Evolutionary conservation across 2,888 invertebrate genomes (phyloP).

Genomic region (Parthenolecanium corni): DNA sequence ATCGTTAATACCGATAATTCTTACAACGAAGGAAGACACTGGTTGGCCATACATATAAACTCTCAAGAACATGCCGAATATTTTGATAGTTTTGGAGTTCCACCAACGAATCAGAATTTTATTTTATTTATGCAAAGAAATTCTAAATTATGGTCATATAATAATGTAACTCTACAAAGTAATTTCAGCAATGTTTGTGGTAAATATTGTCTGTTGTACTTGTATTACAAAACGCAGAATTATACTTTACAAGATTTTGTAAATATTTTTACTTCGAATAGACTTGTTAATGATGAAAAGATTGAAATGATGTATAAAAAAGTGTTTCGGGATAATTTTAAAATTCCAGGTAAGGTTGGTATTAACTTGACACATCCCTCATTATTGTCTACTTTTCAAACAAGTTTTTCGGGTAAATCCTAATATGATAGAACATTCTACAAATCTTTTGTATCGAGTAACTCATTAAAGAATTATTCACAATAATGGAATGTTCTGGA

Average conservation of each 20-base stretch:
- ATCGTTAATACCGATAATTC: background rate
- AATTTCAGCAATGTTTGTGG: background rate
- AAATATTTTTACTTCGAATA: background rate
- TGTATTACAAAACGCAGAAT: background rate
- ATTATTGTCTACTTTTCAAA: too few relatives aligned
- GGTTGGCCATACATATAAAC: background rate
- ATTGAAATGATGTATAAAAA: background rate
- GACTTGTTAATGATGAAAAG: background rate
- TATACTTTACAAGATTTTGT: background rate
- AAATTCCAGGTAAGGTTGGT: too few relatives aligned
- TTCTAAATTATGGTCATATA: background rate
- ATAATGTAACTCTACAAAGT: background rate
- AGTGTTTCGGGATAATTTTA: too few relatives aligned
- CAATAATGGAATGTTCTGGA: too few relatives aligned
- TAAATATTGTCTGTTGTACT: background rate
- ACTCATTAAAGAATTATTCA: too few relatives aligned
- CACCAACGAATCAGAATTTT: background rate
- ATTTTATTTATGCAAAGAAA: background rate
- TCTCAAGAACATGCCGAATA: background rate
- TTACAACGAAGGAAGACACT: background rate
- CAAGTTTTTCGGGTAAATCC: too few relatives aligned
- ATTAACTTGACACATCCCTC: too few relatives aligned
- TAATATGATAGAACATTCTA: too few relatives aligned
- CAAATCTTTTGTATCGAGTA: too few relatives aligned
- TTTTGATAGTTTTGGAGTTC: slow-evolving; percentile 3